Evolutionary conservation across 2,888 invertebrate genomes (phyloP), one percentile per base, ranked within the genome.

Genomic region (Aleiodes testaceus): DNA sequence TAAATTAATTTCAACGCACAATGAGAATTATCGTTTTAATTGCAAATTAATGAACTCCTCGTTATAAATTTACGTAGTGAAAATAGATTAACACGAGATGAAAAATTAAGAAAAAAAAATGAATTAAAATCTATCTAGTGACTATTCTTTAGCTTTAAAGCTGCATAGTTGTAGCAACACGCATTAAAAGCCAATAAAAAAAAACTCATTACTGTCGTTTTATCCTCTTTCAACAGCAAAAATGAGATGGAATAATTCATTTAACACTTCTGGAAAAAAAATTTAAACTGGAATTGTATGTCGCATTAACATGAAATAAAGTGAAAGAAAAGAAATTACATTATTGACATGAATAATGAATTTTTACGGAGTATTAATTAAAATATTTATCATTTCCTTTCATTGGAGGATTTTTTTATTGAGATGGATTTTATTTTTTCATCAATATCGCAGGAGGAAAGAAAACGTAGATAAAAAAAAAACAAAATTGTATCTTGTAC

Each of bases 391-490:
- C 5, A 26, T 36, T 36, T 36, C 2, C 9, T 11, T 36, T 36
- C 11, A 9, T 36, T 36, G 36, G 9, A 36, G 9, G 9, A 36
- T 6, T 11, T 36, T 36, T 36, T 36, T 9, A 73, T 77, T 75
- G 74, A 73, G 73, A 72, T 72, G 72, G 74, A 72, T 59, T 44
- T 69, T 71, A 75, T 75, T n/a, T n/a, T n/a, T n/a, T n/a, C n/a
- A n/a, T n/a, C n/a, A n/a, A n/a, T n/a, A n/a, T n/a, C n/a, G n/a
- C n/a, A n/a, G n/a, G 74, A 72, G 74, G 70, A 66, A 72, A 64
- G 44, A 49, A 64, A 67, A 26, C 42, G 49, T 49, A 61, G 20
- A 71, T 11, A 36, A 36, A 36, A 18, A 45, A 16, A 68, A 55
- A 59, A 67, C 44, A 63, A 26, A 61, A 12, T 66, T 22, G 11